Base-by-base conservation (phyloP, 2,797 vertebrate species). In the Sebastes vulpes region DNA sequence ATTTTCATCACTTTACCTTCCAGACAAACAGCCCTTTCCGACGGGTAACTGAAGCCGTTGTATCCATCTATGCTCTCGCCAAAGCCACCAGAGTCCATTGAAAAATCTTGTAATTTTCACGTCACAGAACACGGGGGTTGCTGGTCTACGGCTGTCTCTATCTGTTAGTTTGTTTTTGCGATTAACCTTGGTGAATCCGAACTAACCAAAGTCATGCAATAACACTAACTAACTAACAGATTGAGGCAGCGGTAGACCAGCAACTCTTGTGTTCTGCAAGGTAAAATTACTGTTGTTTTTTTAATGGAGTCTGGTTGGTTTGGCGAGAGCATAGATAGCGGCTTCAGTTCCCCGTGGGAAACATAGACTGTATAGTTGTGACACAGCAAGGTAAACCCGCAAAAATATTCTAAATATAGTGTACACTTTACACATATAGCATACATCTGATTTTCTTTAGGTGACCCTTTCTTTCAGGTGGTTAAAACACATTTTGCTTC, bases 1-100 rank as follows among this genome's bases (percentile, higher is more conserved):
- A 48, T 48, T 48, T 48, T 48, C 42, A n/a, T 48, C 38, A 46
- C 38, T 0, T 0, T 46, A 18, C 14, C 16, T 18, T 46, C 3
- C 1, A 18, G 42, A 0, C 16, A 46, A 1, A 46, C 42, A 46
- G 16, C 16, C 6, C 16, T 46, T 46, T 46, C 42, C 6, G 6
- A 46, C 6, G 6, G 42, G 42, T 18, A 46, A 46, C 42, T 46
- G 42, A 46, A 46, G 16, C 16, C 0, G 42, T 48, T 48, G 42
- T 48, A 48, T 48, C 42, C 16, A 48, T 48, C 42, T 18, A n/a
- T 18, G 16, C 7, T n/a, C 16, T n/a, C 0, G 1, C 42, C 0
- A 48, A 1, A 48, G 6, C 42, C 42, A n/a, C 6, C 42, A n/a
- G 14, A 18, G 0, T 46, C 16, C 38, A 42, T 18, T 16, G 38